These are phyloP conservation scores for Tribolium madens DNA, from an alignment of 1,140 invertebrate genomes.

Conservation along the genomic window DNA sequence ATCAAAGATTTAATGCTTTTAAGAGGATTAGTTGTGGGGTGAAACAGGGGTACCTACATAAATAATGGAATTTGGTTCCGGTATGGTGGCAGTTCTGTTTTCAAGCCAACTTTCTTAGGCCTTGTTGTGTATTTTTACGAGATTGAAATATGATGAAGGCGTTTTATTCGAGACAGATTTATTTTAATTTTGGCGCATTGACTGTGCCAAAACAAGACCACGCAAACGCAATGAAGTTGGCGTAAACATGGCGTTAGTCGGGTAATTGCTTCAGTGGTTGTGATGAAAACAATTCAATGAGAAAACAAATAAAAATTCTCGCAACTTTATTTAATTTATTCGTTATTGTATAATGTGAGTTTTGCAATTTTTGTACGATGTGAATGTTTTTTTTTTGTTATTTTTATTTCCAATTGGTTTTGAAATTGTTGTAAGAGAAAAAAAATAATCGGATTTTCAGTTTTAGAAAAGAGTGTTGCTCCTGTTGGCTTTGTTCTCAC, in stretches of 20 bases:
- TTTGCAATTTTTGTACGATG: constrained; percentile 20
- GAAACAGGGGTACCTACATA: background rate
- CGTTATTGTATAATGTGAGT: constrained; percentile 34
- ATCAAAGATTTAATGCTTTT: background rate
- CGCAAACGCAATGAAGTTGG: constrained; percentile 1
- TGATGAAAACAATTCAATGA: constrained; percentile 38
- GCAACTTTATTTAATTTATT: constrained; percentile 26
- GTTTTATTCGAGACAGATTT: constrained; percentile 6
- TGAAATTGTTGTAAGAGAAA: background rate
- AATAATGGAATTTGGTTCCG: no score
- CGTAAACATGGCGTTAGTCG: constrained; percentile 21
- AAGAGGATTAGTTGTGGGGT: background rate
- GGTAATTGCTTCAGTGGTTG: constrained; percentile 21
- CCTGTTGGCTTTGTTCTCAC: constrained; percentile 24
- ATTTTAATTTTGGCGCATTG: constrained; percentile 37
- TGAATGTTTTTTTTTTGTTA: constrained; percentile 17
- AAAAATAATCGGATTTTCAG: background rate
- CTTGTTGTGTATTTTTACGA: background rate
- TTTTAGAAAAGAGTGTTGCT: constrained; percentile 10
- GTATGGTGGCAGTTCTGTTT: background rate
- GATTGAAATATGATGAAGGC: background rate
- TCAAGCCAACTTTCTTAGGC: background rate
- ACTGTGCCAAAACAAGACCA: constrained; percentile 17
- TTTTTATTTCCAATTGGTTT: constrained; percentile 18
- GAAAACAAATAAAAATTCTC: constrained; percentile 18